Evolutionary conservation across 1,140 invertebrate species (phyloP).

Genomic region (Leptinotarsa defecta): DNA sequence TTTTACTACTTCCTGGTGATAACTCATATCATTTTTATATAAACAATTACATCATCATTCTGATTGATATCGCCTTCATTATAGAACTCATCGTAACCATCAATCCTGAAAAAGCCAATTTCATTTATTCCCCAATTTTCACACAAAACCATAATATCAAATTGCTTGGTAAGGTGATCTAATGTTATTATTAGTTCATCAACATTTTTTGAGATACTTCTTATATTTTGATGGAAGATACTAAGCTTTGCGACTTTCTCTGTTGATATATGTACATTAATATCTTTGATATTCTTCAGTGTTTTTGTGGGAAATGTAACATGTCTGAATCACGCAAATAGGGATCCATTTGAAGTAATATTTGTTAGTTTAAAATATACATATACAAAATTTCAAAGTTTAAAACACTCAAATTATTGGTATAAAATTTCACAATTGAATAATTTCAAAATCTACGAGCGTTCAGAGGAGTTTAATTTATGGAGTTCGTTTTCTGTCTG

Average conservation of each 20-base stretch:
- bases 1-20: too few relatives aligned
- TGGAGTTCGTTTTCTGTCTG: too few relatives aligned
- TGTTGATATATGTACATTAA: neutral
- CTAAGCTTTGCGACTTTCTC: neutral
- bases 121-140: neutral
- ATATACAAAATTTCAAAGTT: too few relatives aligned
- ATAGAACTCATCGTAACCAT: neutral
- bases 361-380: too few relatives aligned
- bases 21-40: too few relatives aligned
- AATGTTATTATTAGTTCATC: neutral
- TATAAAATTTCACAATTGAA: too few relatives aligned
- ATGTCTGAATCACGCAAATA: neutral
- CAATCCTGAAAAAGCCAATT: neutral
- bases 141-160: neutral
- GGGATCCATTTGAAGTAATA: too few relatives aligned
- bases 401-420: too few relatives aligned
- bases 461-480: too few relatives aligned
- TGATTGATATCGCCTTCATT: too few relatives aligned
- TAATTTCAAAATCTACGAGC: too few relatives aligned
- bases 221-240: neutral
- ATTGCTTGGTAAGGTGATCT: neutral
- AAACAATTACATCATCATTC: too few relatives aligned
- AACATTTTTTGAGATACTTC: neutral
- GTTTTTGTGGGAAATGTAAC: neutral
- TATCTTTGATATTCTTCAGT: neutral